Evolutionary conservation across 2,113 vertebrate genomes (phyloP).

Genomic region (Pelodiscus sinensis): DNA sequence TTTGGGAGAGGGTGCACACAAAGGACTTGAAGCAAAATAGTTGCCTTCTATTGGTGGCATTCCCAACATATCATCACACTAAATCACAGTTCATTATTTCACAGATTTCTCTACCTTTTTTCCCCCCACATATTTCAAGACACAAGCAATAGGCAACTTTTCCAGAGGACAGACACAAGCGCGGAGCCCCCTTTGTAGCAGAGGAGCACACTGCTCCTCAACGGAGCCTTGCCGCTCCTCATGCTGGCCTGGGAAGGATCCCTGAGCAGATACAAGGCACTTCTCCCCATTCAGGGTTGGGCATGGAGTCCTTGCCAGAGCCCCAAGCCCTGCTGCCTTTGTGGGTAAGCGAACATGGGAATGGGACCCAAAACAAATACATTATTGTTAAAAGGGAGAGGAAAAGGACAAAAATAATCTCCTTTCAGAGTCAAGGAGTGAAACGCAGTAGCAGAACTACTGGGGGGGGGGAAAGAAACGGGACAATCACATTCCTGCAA

Average conservation of each 20-base stretch:
- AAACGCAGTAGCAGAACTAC: not conserved
- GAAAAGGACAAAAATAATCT: not conserved
- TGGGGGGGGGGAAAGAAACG: fast-evolving
- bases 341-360: not conserved
- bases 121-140: not conserved
- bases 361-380: not conserved
- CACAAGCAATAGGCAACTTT: not conserved
- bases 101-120: not conserved
- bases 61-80: not conserved
- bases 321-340: not conserved
- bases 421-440: not conserved
- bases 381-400: not conserved
- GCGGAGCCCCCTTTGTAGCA: not conserved
- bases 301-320: not conserved
- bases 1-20: not conserved
- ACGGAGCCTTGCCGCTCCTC: not conserved
- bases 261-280: not conserved
- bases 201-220: not conserved
- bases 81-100: not conserved
- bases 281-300: not conserved
- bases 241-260: not conserved
- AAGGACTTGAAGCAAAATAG: not conserved
- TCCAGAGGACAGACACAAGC: not conserved
- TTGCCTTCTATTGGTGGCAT: not conserved
- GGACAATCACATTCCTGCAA: not conserved